Base-by-base conservation (phyloP, 2,888 invertebrate genomes). In the Orthosia gracilis region DNA sequence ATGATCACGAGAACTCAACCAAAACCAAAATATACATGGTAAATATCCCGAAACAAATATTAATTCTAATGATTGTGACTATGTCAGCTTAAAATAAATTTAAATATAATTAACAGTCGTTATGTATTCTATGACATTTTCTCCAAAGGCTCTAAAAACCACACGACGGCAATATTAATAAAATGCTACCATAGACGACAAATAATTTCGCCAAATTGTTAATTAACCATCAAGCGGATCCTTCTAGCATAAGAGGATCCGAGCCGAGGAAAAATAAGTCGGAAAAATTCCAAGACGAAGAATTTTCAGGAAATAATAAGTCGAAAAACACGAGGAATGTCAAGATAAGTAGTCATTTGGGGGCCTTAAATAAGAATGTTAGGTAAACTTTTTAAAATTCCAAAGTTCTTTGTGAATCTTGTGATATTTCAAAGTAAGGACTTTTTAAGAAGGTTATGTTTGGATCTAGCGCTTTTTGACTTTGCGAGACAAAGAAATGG, bases 341-440 rank as follows among this genome's bases (percentile, higher is more conserved):
- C 55, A 57, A 80, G 84, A 84, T 82, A 84, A 80, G 59, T 69
- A 63, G 71, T 68, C 84, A 62, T 69, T 74, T 65, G 26, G 68
- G 74, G 52, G 61, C n/a, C 50, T 83, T 73, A 65, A 75, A 66
- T 65, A 65, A 62, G 69, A 80, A 71, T 63, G 49, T 69, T 63
- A 59, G 9, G 26, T 58, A 54, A 74, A 82, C 72, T 82, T 80
- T 73, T 64, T 40, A 21, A 68, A 62, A 68, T 49, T 61, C 23
- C 40, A 49, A 66, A 76, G 55, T 71, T 76, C 52, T 69, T 70
- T 82, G 67, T 68, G 49, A 61, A 61, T 68, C 54, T 65, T 59
- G 54, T 65, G 61, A 66, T 69, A 69, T 80, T 72, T 55, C 49
- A 54, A 71, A 49, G 82, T 40, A 76, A 67, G 31, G 52, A 54